phyloP scores from a whole-genome alignment of 2,888 invertebrate genomes.

The Carterocephalus palaemon region DNA sequence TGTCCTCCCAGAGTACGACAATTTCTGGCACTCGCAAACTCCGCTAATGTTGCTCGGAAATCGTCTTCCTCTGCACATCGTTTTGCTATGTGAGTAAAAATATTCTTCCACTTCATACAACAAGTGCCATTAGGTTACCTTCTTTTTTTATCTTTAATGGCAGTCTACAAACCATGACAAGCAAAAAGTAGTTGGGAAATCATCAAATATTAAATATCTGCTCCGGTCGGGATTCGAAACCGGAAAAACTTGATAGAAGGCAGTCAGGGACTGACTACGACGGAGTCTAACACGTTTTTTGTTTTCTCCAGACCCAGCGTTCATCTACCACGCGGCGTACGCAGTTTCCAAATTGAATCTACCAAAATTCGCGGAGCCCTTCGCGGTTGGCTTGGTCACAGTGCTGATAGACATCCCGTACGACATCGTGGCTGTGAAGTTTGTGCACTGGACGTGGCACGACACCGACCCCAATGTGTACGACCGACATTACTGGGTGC shows the following conservation, averaged over 20 bases:
- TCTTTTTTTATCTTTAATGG: neutral
- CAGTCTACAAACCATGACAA: neutral
- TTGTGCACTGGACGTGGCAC: constrained; percentile 92
- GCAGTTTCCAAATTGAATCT: constrained; percentile 77
- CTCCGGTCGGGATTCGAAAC: too few species aligned
- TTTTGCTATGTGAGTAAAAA: constrained; percentile 82
- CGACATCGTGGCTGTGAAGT: constrained; percentile 87
- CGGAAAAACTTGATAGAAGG: too few species aligned
- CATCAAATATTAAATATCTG: too few species aligned
- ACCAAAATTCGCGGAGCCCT: constrained; percentile 79
- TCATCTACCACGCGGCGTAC: constrained; percentile 80
- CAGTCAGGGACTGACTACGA: too few species aligned
- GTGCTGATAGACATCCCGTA: constrained; percentile 88
- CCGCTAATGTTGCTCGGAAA: constrained; percentile 85
- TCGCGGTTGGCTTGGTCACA: constrained; percentile 83
- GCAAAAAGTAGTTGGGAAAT: too few species aligned
- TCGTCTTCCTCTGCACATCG: constrained; percentile 85
- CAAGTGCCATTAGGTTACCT: neutral
- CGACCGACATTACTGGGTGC: constrained; percentile 89
- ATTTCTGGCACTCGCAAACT: constrained; percentile 91
- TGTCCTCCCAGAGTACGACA: constrained; percentile 85
- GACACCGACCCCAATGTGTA: constrained; percentile 84
- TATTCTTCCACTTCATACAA: neutral
- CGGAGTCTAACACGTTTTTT: too few species aligned
- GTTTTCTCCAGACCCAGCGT: constrained; percentile 77